These are phyloP conservation scores for Trididemnum clinides DNA, from an alignment of 23 tunicate genomes.

Conservation along the genomic window DNA sequence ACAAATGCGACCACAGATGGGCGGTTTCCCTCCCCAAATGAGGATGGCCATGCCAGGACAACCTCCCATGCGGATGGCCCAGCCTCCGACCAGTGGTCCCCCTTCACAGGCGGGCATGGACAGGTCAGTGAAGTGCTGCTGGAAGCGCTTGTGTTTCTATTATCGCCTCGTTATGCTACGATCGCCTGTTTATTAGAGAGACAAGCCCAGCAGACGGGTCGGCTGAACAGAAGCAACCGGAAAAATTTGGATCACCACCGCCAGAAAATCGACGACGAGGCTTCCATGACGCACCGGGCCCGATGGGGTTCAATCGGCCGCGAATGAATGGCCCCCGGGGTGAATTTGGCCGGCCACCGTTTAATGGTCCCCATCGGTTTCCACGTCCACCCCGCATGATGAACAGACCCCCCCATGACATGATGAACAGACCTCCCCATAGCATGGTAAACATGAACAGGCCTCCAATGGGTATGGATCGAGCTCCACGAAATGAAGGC, in stretches of 20 bases:
- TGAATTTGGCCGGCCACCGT: constrained; percentile 26
- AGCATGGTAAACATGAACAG: background rate
- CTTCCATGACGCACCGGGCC: constrained; percentile 6
- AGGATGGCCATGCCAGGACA: constrained; percentile 3
- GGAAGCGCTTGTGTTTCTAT: too few species aligned
- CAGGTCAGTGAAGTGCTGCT: background rate
- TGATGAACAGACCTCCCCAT: constrained; percentile 33
- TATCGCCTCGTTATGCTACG: too few species aligned
- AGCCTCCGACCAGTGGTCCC: background rate
- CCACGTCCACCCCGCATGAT: constrained; percentile 15
- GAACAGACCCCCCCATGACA: constrained; percentile 9
- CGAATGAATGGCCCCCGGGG: background rate
- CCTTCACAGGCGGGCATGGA: background rate
- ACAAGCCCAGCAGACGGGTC: too few species aligned
- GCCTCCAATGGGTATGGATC: constrained; percentile 18
- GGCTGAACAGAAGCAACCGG: background rate
- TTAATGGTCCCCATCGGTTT: background rate
- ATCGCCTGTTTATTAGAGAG: too few species aligned
- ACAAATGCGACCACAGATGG: background rate
- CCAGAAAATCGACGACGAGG: background rate
- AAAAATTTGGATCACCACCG: background rate
- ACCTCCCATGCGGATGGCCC: background rate
- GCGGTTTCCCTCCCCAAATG: constrained; percentile 4
- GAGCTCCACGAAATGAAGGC: constrained; percentile 13
- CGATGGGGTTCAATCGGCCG: background rate